These are phyloP conservation scores for Chloromyia formosa DNA, from an alignment of 2,888 invertebrate species.

Conservation along the genomic window DNA sequence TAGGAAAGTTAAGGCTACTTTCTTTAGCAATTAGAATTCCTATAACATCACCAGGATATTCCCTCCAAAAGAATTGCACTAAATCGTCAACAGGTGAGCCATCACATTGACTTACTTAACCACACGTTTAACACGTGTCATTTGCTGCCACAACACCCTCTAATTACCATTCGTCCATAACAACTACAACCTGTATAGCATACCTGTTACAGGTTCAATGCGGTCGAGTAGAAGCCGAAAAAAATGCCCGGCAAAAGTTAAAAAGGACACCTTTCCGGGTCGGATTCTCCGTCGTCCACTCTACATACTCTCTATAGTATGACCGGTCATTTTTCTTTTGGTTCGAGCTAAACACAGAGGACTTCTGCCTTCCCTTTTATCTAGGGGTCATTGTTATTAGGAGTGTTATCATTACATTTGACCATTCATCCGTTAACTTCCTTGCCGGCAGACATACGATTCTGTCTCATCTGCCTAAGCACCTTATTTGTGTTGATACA, in stretches of 20 bases:
- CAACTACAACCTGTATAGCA: not conserved
- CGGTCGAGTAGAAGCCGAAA: not conserved
- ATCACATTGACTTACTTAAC: conserved; percentile 25
- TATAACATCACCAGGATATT: too few relatives aligned
- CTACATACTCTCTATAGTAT: too few relatives aligned
- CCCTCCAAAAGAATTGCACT: not conserved
- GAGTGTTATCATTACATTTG: conserved; percentile 30
- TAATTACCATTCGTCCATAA: conserved; percentile 7
- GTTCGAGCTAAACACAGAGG: not conserved
- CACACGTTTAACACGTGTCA: conserved; percentile 42
- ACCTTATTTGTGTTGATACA: conserved; percentile 20
- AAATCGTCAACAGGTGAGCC: conserved; percentile 15
- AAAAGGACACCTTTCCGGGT: conserved; percentile 6
- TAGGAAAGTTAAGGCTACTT: too few relatives aligned
- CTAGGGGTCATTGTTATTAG: conserved; percentile 23
- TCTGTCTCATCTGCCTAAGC: not conserved
- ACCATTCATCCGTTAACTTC: conserved; percentile 34
- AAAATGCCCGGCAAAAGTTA: not conserved
- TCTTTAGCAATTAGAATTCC: too few relatives aligned
- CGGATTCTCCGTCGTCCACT: conserved; percentile 10
- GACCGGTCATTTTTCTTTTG: not conserved
- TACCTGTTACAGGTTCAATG: conserved; percentile 4
- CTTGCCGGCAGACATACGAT: not conserved
- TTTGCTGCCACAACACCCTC: conserved; percentile 35
- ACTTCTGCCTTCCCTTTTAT: not conserved